Evolutionary conservation across 2,113 vertebrate genomes (phyloP).

Genomic region (Myotis yumanensis): DNA sequence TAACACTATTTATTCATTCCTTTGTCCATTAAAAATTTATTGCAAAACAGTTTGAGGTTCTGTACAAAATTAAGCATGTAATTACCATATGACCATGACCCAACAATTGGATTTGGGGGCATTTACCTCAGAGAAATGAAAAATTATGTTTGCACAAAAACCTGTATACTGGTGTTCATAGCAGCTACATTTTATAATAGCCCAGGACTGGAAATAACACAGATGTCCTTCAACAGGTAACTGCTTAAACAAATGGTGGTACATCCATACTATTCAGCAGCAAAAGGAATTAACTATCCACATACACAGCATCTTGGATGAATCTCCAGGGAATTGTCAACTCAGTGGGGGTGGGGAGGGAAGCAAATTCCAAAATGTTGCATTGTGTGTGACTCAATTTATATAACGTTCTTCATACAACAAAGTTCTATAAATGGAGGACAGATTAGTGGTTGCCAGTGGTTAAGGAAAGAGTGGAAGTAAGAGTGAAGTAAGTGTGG

Average conservation of each 20-base stretch:
- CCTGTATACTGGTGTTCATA: not conserved
- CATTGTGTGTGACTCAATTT: not conserved
- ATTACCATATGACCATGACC: not conserved
- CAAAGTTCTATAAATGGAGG: not conserved
- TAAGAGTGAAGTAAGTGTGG: not conserved
- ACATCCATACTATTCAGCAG: not conserved
- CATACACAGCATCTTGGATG: not conserved
- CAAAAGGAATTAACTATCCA: not conserved
- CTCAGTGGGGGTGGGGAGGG: no score
- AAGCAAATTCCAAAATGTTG: not conserved
- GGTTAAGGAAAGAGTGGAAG: not conserved
- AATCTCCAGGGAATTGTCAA: not conserved
- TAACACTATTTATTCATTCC: not conserved
- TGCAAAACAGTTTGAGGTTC: not conserved
- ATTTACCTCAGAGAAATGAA: not conserved
- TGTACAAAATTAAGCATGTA: conserved; percentile 9
- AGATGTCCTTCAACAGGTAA: not conserved
- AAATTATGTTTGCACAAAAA: not conserved
- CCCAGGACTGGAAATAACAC: not conserved
- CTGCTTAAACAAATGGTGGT: not conserved
- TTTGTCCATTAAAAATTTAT: conserved; percentile 1
- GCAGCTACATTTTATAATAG: not conserved
- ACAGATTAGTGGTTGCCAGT: not conserved
- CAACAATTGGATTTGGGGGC: not conserved
- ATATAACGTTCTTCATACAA: not conserved